Conservation (phyloP, 2,888 invertebrate genomes). For the Lumbricus terrestris region DNA sequence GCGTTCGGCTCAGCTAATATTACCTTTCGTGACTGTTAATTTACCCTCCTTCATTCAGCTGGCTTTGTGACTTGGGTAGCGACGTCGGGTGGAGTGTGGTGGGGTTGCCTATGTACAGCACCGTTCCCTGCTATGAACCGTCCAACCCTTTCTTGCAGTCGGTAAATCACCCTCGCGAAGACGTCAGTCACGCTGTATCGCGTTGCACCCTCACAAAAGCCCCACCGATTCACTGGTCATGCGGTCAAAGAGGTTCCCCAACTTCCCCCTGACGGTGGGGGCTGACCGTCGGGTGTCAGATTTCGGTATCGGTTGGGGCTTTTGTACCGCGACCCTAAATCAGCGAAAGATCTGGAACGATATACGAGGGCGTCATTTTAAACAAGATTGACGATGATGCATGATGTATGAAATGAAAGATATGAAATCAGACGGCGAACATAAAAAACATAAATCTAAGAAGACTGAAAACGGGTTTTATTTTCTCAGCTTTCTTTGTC, state of each 20-base stretch:
- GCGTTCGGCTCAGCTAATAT: background rate
- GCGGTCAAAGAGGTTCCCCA: too few species aligned
- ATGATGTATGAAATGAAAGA: too few species aligned
- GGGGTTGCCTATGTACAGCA: background rate
- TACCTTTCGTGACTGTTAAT: conserved; percentile 3
- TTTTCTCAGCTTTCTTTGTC: too few species aligned
- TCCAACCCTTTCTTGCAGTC: background rate
- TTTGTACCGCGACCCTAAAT: too few species aligned
- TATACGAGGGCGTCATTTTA: too few species aligned
- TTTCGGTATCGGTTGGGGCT: background rate
- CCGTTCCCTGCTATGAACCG: background rate
- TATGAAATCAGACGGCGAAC: too few species aligned
- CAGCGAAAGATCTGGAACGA: too few species aligned
- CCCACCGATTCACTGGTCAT: background rate
- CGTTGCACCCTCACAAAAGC: background rate
- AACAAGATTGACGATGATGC: too few species aligned
- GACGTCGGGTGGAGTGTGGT: too few species aligned
- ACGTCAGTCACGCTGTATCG: background rate
- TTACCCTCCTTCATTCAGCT: background rate
- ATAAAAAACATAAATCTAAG: too few species aligned
- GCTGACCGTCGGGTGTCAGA: background rate
- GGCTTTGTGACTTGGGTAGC: background rate
- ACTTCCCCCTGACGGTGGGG: background rate
- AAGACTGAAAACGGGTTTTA: too few species aligned
- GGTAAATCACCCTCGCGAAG: conserved; percentile 3